Base-by-base conservation (phyloP, 2,113 vertebrate genomes). In the Elachura formosa region DNA sequence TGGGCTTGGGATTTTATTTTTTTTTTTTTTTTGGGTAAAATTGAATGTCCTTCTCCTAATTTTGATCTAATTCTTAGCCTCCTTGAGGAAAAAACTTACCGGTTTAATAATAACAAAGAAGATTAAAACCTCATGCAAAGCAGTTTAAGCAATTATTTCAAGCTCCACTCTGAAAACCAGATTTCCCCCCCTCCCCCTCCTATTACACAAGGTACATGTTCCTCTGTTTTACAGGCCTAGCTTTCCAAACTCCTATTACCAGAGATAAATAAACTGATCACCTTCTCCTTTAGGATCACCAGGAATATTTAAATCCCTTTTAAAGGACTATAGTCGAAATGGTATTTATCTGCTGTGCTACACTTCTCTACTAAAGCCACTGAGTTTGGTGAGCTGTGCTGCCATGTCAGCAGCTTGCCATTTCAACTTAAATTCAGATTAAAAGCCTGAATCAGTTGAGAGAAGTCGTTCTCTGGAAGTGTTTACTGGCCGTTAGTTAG, bases 81-180 rank as follows among this genome's bases (percentile, higher is more conserved):
- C 75, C 66, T 54, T 59, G 29, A 87, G 52, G 48, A 85, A 85
- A 88, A 88, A 66, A 3, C 17, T 79, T 40, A 72, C 31, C 83
- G 71, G 69, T 87, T 90, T 81, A 67, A 79, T 73, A 74, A 72
- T 66, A 59, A 84, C 25, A 13, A 82, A 71, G 72, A 51, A 68
- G 69, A 89, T 87, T 72, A 84, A 77, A 94, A 81, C 41, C 13
- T 17, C 64, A 77, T n/a, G 64, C 41, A 93, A 93, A 95, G 69
- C 87, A 87, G 94, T 86, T 91, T 78, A 94, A 93, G 66, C 73
- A 84, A 91, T 87, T 91, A 84, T 58, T 91, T 87, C 73, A 89
- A 93, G 87, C 63, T 74, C 73, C 46, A 59, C 46, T 58, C 76
- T 66, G 31, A 72, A 91, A 72, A 89, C 36, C 45, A 86, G 67